Evolutionary conservation across 2,113 vertebrate species (phyloP), one percentile per base, ranked within the genome.

Genomic region (Notarius lentiginosus): DNA sequence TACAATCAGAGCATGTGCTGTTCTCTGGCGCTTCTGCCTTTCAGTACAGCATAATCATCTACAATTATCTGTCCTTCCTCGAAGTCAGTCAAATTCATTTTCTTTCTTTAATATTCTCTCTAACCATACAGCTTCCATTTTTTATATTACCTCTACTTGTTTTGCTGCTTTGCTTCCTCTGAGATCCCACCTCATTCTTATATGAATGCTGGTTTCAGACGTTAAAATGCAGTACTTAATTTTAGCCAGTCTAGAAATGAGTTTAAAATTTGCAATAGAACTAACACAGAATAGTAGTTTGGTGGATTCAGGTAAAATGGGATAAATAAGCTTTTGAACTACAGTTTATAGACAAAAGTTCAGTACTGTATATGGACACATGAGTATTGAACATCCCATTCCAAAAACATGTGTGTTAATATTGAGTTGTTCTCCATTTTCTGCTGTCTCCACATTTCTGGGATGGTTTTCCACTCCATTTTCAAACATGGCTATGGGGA

Each of bases 1-100:
- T 83, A 83, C 22, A 80, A 60, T 80, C 55, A 60, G 79, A 41
- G 27, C 79, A 60, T 41, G 27, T 80, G 56, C 55, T 83, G 24
- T 55, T 27, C 60, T 53, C 81, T 27, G n/a, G 22, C 7, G 49
- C 49, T 53, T 65, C 60, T 65, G 80, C 47, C 60, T n/a, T 53
- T 63, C 47, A 51, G 7, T 82, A 53, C 61, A 83, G 17, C 18
- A 22, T 80, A 80, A 83, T 83, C 61, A 83, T 66, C 24, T 53
- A 7, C 30, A 60, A 41, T 80, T 60, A 80, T 80, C 79, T 24
- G 30, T 41, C 79, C 79, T 80, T 56, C 27, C 30, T 41, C 55
- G 2, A 7, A 58, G 55, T 58, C 55, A 79, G 55, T 55, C 51
- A 34, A 41, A 60, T 60, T 60, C 55, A 60, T 80, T 80, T 41